Base-by-base conservation (phyloP, 2,888 invertebrate species). In the Ametastegia equiseti region DNA sequence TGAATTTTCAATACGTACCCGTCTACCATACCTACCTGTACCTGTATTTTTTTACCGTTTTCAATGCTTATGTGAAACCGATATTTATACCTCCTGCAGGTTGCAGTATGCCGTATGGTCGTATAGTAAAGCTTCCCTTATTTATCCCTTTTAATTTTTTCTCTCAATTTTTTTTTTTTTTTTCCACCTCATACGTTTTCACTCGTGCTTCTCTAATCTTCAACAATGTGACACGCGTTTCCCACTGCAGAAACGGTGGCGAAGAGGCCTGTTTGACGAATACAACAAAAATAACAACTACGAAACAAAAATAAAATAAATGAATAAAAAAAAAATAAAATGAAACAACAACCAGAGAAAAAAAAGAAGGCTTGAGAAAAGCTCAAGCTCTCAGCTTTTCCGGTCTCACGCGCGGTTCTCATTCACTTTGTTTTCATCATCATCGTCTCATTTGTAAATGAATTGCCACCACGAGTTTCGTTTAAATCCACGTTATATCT, bases 1-100 rank as follows among this genome's bases (percentile, higher is more conserved):
- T 81, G 77, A 23, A 47, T 81, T 81, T 81, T 81, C 81, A 77
- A 81, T 81, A 78, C 65, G 23, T 54, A 54, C 54, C 54, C 7
- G 63, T 23, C 1, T 63, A 19, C 9, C 63, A 63, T 47, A n/a
- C 23, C 65, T 13, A 45, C 27, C 27, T 67, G 71, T 23, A 30
- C 67, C n/a, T 67, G 23, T 67, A 19, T 39, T 67, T 39, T 65
- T 67, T 67, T 23, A 39, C 5, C 36, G 23, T 39, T 67, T 67
- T 67, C 36, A 36, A 67, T 67, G 36, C 27, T 45, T 71, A 71
- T 45, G 27, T 27, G 42, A 45, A 30, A 47, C 47, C 30, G n/a
- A 45, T 71, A 71, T 71, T 71, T 45, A 45, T 71, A 27, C 67
- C 0, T 19, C 39, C 67, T 39, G 67, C 11, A n/a, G n/a, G 23